phyloP scores from a whole-genome alignment of 2,888 invertebrate genomes.

The Melanostoma mellinum region DNA sequence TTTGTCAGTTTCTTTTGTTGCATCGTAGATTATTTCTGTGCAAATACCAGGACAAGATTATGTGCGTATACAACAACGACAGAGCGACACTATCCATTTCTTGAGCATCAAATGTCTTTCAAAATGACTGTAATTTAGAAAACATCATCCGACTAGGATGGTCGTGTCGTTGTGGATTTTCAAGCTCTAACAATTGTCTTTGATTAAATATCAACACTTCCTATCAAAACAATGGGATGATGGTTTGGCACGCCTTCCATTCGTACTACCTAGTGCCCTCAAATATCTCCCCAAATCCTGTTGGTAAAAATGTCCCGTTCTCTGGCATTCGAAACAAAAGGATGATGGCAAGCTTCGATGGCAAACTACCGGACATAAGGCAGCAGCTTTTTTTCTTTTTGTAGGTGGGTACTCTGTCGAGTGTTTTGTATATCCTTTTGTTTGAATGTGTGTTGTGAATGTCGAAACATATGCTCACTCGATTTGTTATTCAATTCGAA shows the following conservation, averaged over 20 bases:
- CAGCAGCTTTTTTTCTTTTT: conserved; percentile 16
- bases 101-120: conserved; percentile 63
- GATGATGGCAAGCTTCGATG: not conserved
- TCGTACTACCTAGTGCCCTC: not conserved
- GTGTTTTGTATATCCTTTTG: conserved; percentile 47
- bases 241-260: conserved; percentile 27
- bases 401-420: not conserved
- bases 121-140: conserved; percentile 66
- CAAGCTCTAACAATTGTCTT: conserved; percentile 59
- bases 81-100: conserved; percentile 57
- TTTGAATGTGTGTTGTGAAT: conserved; percentile 43
- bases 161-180: conserved; percentile 11
- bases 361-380: conserved; percentile 20
- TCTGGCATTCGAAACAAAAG: conserved; percentile 28
- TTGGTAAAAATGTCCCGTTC: conserved; percentile 9
- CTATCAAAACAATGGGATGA: conserved; percentile 57
- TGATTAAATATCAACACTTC: conserved; percentile 72
- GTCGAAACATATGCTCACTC: conserved; percentile 67
- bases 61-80: conserved; percentile 34
- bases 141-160: conserved; percentile 37
- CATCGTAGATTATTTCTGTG: conserved; percentile 40
- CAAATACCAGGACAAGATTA: conserved; percentile 9
- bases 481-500: conserved; percentile 72
- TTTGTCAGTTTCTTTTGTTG: conserved; percentile 58
- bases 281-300: conserved; percentile 29